These are phyloP conservation scores for Percopsis transmontana DNA, from an alignment of 2,113 vertebrate genomes.

Conservation along the genomic window DNA sequence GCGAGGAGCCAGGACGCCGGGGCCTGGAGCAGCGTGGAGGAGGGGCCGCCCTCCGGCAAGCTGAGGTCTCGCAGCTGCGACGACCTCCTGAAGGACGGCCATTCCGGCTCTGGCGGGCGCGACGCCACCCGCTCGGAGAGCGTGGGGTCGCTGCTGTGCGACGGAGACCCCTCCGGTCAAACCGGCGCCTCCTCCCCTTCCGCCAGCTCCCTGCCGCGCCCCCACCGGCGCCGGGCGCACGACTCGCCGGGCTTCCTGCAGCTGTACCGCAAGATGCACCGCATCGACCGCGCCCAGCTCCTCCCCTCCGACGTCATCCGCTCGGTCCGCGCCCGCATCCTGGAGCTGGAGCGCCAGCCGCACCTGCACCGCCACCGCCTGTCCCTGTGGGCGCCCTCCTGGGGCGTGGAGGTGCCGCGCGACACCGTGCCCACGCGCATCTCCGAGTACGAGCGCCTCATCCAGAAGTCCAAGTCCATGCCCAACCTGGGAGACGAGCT, in stretches of 20 bases:
- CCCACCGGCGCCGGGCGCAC: constrained; percentile 83
- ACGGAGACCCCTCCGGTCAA: constrained; percentile 75
- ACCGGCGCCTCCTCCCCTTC: constrained; percentile 71
- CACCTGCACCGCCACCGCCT: constrained; percentile 75
- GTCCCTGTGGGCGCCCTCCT: constrained; percentile 68
- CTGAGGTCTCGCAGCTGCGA: constrained; percentile 90
- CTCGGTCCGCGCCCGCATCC: constrained; percentile 88
- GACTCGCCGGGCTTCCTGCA: constrained; percentile 89
- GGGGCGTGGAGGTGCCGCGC: constrained; percentile 86
- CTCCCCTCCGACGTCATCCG: constrained; percentile 90
- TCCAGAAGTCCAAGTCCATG: constrained; percentile 96
- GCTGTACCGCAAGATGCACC: constrained; percentile 95
- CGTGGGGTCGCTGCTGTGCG: constrained; percentile 85
- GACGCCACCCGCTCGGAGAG: constrained; percentile 87
- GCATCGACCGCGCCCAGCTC: constrained; percentile 90
- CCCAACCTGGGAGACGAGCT: constrained; percentile 89
- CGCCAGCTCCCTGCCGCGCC: constrained; percentile 68
- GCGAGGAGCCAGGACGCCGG: constrained; percentile 83
- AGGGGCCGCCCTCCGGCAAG: constrained; percentile 78
- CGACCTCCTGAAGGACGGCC: constrained; percentile 84
- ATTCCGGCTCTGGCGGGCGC: constrained; percentile 63
- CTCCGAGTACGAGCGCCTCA: constrained; percentile 89
- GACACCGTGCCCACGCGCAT: constrained; percentile 91
- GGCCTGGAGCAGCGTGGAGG: constrained; percentile 90
- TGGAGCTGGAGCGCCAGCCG: constrained; percentile 89